phyloP scores from a whole-genome alignment of 2,888 invertebrate genomes.

The Tetragonisca angustula region DNA sequence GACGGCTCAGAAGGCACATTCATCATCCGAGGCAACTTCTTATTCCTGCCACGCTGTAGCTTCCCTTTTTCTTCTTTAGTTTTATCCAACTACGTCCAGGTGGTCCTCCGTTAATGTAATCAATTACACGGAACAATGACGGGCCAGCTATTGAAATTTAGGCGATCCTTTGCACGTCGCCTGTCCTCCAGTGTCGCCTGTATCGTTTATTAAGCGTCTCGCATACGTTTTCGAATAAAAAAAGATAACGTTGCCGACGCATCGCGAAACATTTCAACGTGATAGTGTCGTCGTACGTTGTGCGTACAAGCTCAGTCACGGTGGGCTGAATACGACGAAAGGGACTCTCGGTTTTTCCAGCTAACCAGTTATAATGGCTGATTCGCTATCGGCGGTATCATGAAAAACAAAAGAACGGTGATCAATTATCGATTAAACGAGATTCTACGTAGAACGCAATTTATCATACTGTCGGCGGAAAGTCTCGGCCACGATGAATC shows the following conservation, averaged over 20 bases:
- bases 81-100: slow-evolving; percentile 46
- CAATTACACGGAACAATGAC: slow-evolving; percentile 46
- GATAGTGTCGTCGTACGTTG: too few relatives aligned
- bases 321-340: slow-evolving; percentile 9
- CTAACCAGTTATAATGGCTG: neutral
- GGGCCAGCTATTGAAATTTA: slow-evolving; percentile 1
- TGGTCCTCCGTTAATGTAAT: slow-evolving; percentile 61
- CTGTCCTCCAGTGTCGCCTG: neutral
- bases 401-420: slow-evolving; percentile 36
- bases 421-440: slow-evolving; percentile 46
- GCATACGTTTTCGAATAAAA: neutral
- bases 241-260: too few relatives aligned
- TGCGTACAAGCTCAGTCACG: slow-evolving; percentile 5
- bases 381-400: neutral
- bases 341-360: neutral
- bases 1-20: slow-evolving; percentile 79
- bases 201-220: neutral
- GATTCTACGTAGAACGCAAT: slow-evolving; percentile 1
- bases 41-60: slow-evolving; percentile 46
- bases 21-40: slow-evolving; percentile 77
- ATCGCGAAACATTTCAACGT: too few relatives aligned
- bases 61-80: slow-evolving; percentile 30
- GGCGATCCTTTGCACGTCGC: neutral
- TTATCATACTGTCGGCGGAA: slow-evolving; percentile 22
- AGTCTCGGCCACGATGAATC: slow-evolving; percentile 50